Evolutionary conservation across 2,797 vertebrate genomes (phyloP), one percentile per base, ranked within the genome.

Genomic region (Momotus momota): DNA sequence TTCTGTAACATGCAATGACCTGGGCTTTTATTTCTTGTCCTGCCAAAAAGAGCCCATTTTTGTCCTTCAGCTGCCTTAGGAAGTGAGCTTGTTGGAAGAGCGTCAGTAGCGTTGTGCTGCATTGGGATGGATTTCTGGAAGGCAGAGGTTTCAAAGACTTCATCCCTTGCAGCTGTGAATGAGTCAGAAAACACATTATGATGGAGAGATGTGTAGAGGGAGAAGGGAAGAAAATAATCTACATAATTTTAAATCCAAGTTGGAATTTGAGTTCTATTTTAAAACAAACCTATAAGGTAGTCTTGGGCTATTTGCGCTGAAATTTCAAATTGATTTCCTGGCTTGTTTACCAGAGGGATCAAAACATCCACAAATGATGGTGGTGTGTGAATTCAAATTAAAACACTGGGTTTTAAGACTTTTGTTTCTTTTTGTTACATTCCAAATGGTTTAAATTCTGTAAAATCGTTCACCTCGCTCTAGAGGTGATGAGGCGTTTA

Each of bases 251-350:
- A 86, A 94, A 87, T 74, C 55, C 41, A 65, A 78, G 33, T 58
- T 83, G 69, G 41, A 94, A 90, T 75, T 93, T 0, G 0, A 81
- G n/a, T 93, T 93, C 61, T 92, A 4, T 64, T 89, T 93, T 89
- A 93, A 87, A 95, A 85, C 23, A 87, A 82, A 86, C n/a, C 23
- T 13, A 65, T 79, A 74, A 92, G 83, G 87, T 81, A 14, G 14
- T 86, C 57, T 82, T 67, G 38, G 54, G 75, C 69, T 90, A 7
- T 94, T 90, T 93, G 45, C 10, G 13, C 38, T 66, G 43, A 54
- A 81, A 81, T 83, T 89, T 73, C 81, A 87, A 78, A 65, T 85
- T 86, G 86, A 19, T 88, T 91, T 97, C 71, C 81, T 65, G 31
- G 60, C 25, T 81, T 2, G 3, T 80, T n/a, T 55, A 81, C 89